These are phyloP conservation scores for Synergus gifuensis DNA, from an alignment of 2,888 invertebrate genomes.

Conservation along the genomic window DNA sequence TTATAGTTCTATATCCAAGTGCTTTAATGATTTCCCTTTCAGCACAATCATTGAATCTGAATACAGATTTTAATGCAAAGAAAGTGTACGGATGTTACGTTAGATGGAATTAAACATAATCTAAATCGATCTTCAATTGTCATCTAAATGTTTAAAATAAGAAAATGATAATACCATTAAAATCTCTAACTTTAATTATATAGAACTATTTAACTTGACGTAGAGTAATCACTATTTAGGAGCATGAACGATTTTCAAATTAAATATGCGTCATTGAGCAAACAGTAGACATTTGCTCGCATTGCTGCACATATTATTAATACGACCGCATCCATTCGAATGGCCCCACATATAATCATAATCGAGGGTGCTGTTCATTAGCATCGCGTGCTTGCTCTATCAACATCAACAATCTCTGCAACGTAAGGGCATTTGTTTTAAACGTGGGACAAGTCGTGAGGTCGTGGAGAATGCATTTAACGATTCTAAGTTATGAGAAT, in stretches of 20 bases:
- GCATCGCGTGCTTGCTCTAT: conserved; percentile 38
- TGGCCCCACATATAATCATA: conserved; percentile 27
- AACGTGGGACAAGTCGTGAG: conserved; percentile 26
- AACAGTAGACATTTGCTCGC: conserved; percentile 25
- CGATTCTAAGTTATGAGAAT: conserved; percentile 8
- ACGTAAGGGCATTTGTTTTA: conserved; percentile 28
- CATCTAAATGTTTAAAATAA: too few relatives aligned
- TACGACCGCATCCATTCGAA: conserved; percentile 32
- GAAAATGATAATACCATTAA: too few relatives aligned
- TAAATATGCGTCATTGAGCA: conserved; percentile 36
- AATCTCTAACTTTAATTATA: background rate
- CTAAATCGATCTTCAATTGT: too few relatives aligned
- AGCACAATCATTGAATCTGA: conserved; percentile 20
- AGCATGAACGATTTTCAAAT: conserved; percentile 12
- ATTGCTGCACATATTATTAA: conserved; percentile 26
- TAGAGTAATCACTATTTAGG: background rate
- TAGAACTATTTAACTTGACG: background rate
- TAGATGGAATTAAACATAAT: background rate
- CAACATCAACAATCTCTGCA: conserved; percentile 35
- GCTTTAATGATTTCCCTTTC: conserved; percentile 15
- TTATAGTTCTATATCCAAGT: conserved; percentile 18
- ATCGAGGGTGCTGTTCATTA: conserved; percentile 41
- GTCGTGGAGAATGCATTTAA: conserved; percentile 29
- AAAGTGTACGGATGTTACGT: background rate
- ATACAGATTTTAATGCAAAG: background rate